Conservation (phyloP, 2,113 vertebrate genomes). For the Petaurus breviceps region DNA sequence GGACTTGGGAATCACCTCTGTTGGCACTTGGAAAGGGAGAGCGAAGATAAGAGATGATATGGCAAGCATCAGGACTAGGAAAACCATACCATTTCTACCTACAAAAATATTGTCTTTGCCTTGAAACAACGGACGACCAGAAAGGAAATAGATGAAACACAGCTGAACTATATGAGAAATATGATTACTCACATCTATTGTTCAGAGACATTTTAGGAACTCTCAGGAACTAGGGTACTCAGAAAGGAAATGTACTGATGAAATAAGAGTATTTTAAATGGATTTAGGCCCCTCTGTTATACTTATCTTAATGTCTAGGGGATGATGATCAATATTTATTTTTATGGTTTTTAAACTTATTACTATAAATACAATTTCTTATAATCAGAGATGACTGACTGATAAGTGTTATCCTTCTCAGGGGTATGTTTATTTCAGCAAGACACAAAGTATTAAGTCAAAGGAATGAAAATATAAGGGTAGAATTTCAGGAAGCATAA, state of each 20-base stretch:
- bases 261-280: constrained; percentile 7
- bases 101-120: not conserved
- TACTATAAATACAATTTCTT: constrained; percentile 29
- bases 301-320: constrained; percentile 18
- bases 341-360: constrained; percentile 11
- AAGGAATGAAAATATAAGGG: constrained; percentile 15
- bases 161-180: not conserved
- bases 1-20: not conserved
- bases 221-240: not conserved
- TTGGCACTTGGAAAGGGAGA: not conserved
- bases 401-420: not conserved
- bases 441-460: constrained; percentile 15
- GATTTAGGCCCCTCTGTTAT: not conserved
- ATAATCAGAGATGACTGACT: not conserved
- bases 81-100: constrained; percentile 13
- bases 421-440: constrained; percentile 7
- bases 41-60: not conserved
- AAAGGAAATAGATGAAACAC: not conserved
- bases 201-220: not conserved
- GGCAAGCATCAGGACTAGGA: not conserved
- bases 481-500: constrained; percentile 12
- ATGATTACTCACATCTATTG: constrained; percentile 26
- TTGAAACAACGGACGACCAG: not conserved
- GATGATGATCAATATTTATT: constrained; percentile 30
- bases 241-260: constrained; percentile 29